A percentile compares a stretch with the other conserved stretches of the same genome.
phyloP scores from a whole-genome alignment of 2,113 vertebrate species.

The Prionailurus bengalensis region DNA sequence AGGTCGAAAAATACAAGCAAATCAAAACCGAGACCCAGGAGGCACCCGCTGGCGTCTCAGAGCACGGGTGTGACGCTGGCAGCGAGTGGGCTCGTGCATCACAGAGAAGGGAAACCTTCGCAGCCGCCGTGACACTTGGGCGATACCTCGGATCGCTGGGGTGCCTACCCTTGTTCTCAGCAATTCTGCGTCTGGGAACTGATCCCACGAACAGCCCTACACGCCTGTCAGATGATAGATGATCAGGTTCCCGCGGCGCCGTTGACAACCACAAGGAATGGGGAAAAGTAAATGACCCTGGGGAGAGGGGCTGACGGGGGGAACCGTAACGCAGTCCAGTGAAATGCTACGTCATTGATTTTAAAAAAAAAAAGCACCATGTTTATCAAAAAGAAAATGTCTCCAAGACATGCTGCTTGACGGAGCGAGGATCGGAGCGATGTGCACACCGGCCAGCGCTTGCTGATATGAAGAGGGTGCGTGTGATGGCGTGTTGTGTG shows the following conservation, averaged over 20 bases:
- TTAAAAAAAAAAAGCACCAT: neutral
- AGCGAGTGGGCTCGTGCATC: rapidly evolving
- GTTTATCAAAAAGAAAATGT: neutral
- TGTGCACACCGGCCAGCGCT: rapidly evolving
- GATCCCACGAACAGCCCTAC: too few species aligned
- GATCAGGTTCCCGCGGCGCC: rapidly evolving
- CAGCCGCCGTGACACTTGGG: neutral
- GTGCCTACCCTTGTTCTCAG: neutral
- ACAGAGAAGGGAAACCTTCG: neutral
- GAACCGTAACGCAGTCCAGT: rapidly evolving
- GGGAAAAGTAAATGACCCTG: rapidly evolving
- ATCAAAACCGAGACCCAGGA: too few species aligned
- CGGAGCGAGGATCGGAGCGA: rapidly evolving
- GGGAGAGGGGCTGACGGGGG: rapidly evolving
- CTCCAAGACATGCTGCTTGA: rapidly evolving
- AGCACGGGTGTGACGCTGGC: rapidly evolving
- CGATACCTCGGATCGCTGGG: too few species aligned
- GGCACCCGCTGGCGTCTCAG: rapidly evolving
- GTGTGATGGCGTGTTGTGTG: rapidly evolving
- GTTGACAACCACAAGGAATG: rapidly evolving
- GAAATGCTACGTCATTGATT: neutral
- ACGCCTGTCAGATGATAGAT: rapidly evolving
- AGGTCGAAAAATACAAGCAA: neutral
- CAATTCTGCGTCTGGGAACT: neutral
- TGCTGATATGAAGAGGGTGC: rapidly evolving